Evolutionary conservation across 2,888 invertebrate genomes (phyloP), one percentile per base, ranked within the genome.

Genomic region (Colletes collaris): DNA sequence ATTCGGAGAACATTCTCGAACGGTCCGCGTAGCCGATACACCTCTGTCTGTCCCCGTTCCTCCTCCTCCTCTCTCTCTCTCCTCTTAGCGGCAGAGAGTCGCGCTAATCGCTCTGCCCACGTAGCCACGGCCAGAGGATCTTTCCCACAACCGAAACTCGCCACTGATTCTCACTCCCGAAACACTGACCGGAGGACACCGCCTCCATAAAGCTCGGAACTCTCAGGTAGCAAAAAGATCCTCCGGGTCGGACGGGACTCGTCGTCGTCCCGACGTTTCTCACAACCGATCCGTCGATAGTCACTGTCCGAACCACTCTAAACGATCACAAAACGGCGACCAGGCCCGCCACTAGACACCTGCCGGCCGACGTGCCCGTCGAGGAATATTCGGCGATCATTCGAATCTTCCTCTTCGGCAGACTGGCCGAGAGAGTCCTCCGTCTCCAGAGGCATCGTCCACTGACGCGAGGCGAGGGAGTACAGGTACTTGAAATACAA

Each of bases 401-500:
- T 59, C 19, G 35, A 46, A 13, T 3, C 58, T 63, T 81, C 74
- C 79, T 84, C 79, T 79, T 82, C 59, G 63, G 71, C 69, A 52
- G 72, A 52, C 71, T 79, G 77, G 81, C 35, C 86, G 88, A 46
- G 44, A 46, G 44, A 83, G 87, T 85, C 87, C 76, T 80, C 89
- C 86, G 81, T 86, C 88, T 82, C 83, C 88, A 84, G 83, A 86
- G 86, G 87, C 89, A 86, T 86, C 85, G 87, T 86, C 85, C 80
- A 87, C 87, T 87, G 87, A 86, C 86, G 86, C 88, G 87, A 87
- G 85, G 90, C 90, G 92, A 91, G 91, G 91, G 91, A 91, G 91
- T 91, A 86, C 90, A 90, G 90, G 89, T 90, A 90, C 91, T 92
- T 92, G 92, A 91, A 91, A 92, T 92, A 92, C 92, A 92, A 91